Base-by-base conservation (phyloP, 1,140 invertebrate genomes). In the Scaptomyza montana region DNA sequence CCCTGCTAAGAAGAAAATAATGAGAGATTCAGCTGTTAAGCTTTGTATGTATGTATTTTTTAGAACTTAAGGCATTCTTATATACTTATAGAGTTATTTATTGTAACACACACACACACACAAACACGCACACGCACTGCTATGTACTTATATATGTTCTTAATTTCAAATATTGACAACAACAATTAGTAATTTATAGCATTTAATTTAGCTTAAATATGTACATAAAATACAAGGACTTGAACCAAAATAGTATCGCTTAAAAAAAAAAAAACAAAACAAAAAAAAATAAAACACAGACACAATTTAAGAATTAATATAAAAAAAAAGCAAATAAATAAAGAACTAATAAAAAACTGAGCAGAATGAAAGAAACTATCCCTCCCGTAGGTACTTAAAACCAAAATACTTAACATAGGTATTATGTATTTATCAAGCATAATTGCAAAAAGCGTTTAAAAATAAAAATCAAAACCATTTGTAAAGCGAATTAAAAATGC, bases 181-280 rank as follows among this genome's bases (percentile, higher is more conserved):
- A 43, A 43, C 59, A 67, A 87, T 63, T 87, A 87, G 82, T 89
- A 89, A 87, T 79, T 86, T 89, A 75, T 87, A 87, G 84, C 59
- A 75, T 72, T 49, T 87, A 87, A 87, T 82, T 86, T 87, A 87
- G 82, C 82, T 82, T 87, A 87, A 87, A 87, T 89, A 87, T 87
- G 84, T 87, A 87, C 73, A 87, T 87, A 87, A 57, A 82, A 82
- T 76, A 87, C 84, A 87, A 87, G 84, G 84, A 89, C 84, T 89
- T 89, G 79, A 89, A 89, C 84, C 84, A 89, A 89, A 89, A 89
- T 89, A 89, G 85, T 89, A 89, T 89, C 84, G 84, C 79, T 84
- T 87, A 86, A 81, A 74, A 50, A 74, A 50, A 51, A 66, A 70
- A 28, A 43, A 50, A 53, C 66, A 50, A 50, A 21, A 47, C 49